A percentile compares a stretch with the other conserved stretches of the same genome.
These are phyloP conservation scores for Melanotaenia nigrans DNA, from an alignment of 2,797 vertebrate species.

Conservation along the genomic window DNA sequence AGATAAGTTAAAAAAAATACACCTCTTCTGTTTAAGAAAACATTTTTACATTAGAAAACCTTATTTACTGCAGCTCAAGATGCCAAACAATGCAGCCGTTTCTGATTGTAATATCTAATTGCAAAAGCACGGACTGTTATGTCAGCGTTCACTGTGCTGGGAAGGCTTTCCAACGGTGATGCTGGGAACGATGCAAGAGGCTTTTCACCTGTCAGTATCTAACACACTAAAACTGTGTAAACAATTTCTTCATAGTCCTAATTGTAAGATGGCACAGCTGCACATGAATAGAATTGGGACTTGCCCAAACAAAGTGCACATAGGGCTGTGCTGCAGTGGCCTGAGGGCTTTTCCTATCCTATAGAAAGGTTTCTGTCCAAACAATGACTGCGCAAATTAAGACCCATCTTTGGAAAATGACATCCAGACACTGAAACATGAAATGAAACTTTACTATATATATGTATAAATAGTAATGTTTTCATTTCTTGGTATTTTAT, in stretches of 20 bases:
- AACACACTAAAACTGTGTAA: not conserved
- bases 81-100: not conserved
- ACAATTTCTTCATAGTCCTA: not conserved
- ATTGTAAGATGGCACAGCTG: not conserved
- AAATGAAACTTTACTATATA: not conserved
- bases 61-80: not conserved
- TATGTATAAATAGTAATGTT: no score
- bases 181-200: not conserved
- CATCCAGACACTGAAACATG: not conserved
- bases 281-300: not conserved
- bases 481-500: not conserved
- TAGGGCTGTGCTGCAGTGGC: not conserved
- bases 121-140: not conserved
- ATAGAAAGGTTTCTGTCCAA: not conserved
- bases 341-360: not conserved
- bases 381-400: not conserved
- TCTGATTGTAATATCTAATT: slow-evolving; percentile 2
- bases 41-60: not conserved
- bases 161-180: not conserved
- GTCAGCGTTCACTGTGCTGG: not conserved
- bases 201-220: not conserved
- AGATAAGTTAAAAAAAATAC: not conserved
- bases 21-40: slow-evolving; percentile 11
- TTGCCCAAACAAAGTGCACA: not conserved
- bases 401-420: not conserved